Evolutionary conservation across 2,113 vertebrate genomes (phyloP).

Genomic region (Callaeas wilsoni): DNA sequence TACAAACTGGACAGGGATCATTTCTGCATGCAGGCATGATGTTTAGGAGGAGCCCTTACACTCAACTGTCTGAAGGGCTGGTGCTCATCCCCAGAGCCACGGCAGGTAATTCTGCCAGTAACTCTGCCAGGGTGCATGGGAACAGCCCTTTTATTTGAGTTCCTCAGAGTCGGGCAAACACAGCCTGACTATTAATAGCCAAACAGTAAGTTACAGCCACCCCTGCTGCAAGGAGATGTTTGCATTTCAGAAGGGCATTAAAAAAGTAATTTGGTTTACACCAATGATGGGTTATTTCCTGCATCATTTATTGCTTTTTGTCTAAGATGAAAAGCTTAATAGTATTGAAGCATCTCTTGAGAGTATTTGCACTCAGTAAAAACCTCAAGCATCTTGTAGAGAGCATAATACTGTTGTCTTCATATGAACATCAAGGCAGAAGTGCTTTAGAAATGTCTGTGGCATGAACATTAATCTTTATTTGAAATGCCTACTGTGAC

Average conservation of each 20-base stretch:
- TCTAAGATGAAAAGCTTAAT: background rate
- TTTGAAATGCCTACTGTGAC: background rate
- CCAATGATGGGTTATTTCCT: background rate
- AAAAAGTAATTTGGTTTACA: background rate
- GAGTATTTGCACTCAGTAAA: background rate
- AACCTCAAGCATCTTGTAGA: background rate
- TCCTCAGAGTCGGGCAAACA: background rate
- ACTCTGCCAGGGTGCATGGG: background rate
- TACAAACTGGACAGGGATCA: accelerated
- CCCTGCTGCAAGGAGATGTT: background rate
- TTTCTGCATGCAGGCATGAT: background rate
- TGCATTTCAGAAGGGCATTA: background rate
- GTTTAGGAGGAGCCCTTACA: background rate
- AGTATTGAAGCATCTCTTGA: background rate
- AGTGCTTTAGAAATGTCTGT: background rate
- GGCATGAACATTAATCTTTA: background rate
- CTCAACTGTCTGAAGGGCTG: accelerated
- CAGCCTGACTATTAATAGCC: background rate
- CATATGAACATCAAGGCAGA: background rate
- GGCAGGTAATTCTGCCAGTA: background rate
- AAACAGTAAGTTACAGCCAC: background rate
- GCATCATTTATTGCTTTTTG: background rate
- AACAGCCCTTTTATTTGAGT: background rate
- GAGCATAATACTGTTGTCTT: background rate
- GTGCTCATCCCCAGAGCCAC: accelerated